Conservation (phyloP, 2,113 vertebrate genomes). For the Chionis minor region DNA sequence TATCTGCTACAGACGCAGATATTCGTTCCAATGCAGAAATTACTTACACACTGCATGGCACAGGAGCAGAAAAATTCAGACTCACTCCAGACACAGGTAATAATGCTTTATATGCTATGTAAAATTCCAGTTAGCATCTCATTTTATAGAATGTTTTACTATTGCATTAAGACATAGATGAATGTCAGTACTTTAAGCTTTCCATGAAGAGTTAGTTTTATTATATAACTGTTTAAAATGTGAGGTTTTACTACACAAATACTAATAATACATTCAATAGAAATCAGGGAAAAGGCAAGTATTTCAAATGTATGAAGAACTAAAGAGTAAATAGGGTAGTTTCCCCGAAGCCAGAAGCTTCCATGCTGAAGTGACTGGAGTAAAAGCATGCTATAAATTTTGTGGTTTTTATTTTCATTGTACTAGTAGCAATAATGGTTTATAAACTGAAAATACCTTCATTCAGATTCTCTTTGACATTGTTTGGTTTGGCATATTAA, state of each 20-base stretch:
- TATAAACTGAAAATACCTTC: not conserved
- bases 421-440: not conserved
- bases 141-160: not conserved
- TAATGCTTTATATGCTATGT: not conserved
- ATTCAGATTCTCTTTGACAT: not conserved
- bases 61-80: constrained; percentile 87
- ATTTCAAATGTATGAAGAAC: not conserved
- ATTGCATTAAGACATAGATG: not conserved
- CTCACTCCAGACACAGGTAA: constrained; percentile 91
- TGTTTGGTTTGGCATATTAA: not conserved
- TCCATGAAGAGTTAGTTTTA: not conserved
- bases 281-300: not conserved
- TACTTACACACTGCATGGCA: constrained; percentile 85
- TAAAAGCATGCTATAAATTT: not conserved
- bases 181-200: not conserved
- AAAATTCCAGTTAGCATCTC: not conserved
- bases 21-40: constrained; percentile 96
- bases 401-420: not conserved
- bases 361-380: not conserved
- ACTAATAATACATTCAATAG: not conserved
- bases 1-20: constrained; percentile 90
- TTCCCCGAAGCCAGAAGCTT: not conserved
- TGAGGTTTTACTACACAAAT: not conserved
- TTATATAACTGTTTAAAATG: not conserved
- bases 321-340: not conserved